A percentile compares a stretch with the other conserved stretches of the same genome.
phyloP scores from a whole-genome alignment of 2,888 invertebrate genomes.

The Calliscelio sp. region DNA sequence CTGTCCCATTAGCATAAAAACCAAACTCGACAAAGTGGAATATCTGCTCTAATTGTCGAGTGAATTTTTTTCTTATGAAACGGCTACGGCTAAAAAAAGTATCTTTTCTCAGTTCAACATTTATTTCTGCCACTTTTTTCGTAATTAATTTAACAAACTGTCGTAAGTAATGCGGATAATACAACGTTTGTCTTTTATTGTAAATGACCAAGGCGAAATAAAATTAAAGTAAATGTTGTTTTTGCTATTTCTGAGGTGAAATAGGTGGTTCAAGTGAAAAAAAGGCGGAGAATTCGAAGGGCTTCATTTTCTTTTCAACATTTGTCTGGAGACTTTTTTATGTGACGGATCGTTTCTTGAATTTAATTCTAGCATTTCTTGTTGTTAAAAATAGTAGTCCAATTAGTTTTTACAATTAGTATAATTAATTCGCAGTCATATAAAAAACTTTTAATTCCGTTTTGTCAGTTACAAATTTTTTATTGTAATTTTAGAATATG shows the following conservation, averaged over 20 bases:
- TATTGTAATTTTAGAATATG: too few species aligned
- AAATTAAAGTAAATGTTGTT: constrained; percentile 5
- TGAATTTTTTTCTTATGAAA: constrained; percentile 3
- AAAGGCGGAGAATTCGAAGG: too few species aligned
- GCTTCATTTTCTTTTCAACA: too few species aligned
- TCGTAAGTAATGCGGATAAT: not conserved
- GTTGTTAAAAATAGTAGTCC: too few species aligned
- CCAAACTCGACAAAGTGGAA: not conserved
- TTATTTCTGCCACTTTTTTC: constrained; percentile 12
- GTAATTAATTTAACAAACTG: constrained; percentile 10
- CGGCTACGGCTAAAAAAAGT: not conserved
- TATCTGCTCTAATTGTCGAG: constrained; percentile 4
- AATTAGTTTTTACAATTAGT: too few species aligned
- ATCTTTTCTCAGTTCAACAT: not conserved
- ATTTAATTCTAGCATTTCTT: too few species aligned
- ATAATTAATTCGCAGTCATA: too few species aligned
- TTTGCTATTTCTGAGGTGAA: not conserved
- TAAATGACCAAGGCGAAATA: constrained; percentile 10
- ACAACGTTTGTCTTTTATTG: constrained; percentile 15
- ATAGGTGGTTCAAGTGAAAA: too few species aligned
- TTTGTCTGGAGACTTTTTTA: too few species aligned
- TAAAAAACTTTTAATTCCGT: too few species aligned
- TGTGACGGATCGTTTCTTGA: too few species aligned
- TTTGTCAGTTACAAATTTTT: too few species aligned
- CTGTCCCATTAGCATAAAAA: constrained; percentile 1